phyloP scores from a whole-genome alignment of 2,888 invertebrate species.

The Loripinus fragilis region DNA sequence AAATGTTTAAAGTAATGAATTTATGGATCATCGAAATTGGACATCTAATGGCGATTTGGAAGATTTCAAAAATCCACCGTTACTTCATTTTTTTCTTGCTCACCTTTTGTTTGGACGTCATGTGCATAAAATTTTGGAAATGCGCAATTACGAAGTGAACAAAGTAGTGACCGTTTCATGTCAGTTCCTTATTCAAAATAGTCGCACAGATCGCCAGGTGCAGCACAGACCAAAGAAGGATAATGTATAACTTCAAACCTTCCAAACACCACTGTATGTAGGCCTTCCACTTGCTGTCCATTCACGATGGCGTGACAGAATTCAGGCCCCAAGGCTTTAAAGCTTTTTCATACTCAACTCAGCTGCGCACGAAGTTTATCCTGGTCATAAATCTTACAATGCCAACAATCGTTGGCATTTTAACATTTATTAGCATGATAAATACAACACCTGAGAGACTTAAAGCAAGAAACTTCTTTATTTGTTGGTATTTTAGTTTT shows the following conservation, averaged over 20 bases:
- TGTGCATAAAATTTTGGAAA: constrained; percentile 25
- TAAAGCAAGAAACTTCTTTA: too few relatives aligned
- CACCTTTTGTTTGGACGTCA: constrained; percentile 24
- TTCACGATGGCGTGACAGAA: constrained; percentile 17
- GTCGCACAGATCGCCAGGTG: constrained; percentile 33
- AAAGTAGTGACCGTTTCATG: constrained; percentile 37
- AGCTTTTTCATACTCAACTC: too few relatives aligned
- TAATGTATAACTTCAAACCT: constrained; percentile 24
- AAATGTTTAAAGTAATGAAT: neutral
- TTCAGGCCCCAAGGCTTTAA: too few relatives aligned
- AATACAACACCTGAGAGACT: too few relatives aligned
- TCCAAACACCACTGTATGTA: constrained; percentile 27
- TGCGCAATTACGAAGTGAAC: constrained; percentile 30
- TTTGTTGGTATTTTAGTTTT: too few relatives aligned
- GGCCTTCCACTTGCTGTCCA: constrained; percentile 21
- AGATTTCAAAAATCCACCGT: constrained; percentile 23
- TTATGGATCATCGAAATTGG: constrained; percentile 18
- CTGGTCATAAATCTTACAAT: too few relatives aligned
- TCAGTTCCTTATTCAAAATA: constrained; percentile 43
- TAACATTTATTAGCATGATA: too few relatives aligned
- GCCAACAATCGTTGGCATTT: too few relatives aligned
- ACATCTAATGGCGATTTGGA: constrained; percentile 14
- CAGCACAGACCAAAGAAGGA: constrained; percentile 37
- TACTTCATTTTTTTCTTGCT: constrained; percentile 29
- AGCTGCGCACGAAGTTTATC: too few relatives aligned